Base-by-base conservation (phyloP, 2,888 invertebrate species). In the Odontocerum albicorne region DNA sequence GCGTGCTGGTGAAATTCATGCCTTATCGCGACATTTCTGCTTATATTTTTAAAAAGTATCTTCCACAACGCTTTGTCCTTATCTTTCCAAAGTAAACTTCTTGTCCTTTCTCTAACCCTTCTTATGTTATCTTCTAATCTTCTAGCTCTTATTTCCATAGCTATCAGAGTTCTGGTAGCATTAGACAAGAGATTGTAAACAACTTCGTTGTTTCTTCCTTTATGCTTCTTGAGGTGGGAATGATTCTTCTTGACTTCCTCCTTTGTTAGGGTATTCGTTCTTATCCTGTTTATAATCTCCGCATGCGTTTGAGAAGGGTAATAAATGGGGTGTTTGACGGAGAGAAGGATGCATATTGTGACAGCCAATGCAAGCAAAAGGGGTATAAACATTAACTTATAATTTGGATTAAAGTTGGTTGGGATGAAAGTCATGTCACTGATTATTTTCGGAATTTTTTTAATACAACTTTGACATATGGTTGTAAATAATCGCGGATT, bases 91-190 rank as follows among this genome's bases (percentile, higher is more conserved):
- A 78, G 73, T 72, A 78, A 74, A 74, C 77, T 77, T 66, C 75
- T 72, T 67, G 78, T 78, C 70, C 74, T 76, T 70, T 78, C 78
- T 68, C 75, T 77, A 72, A 78, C 78, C 72, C 77, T 73, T 68
- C 77, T 77, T 72, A 78, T 77, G 73, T 78, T 78, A 75, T 78
- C 78, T 68, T 78, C 74, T 64, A 78, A 73, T 71, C 78, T 68
- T 70, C 78, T 72, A 59, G 78, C 78, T 71, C 78, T 77, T 73
- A 78, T 78, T 73, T 78, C 78, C 78, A 78, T 78, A 71, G 77
- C 77, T 75, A 78, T 78, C 69, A 78, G 76, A 60, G 77, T 77
- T 64, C 77, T 77, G 65, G 77, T 78, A 65, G 77, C 77, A 73
- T 79, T 78, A 71, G 77, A 77, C 71, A 79, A 70, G 65, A 78